Base-by-base conservation (phyloP, 2,888 invertebrate genomes). In the Nymphalis polychloros region DNA sequence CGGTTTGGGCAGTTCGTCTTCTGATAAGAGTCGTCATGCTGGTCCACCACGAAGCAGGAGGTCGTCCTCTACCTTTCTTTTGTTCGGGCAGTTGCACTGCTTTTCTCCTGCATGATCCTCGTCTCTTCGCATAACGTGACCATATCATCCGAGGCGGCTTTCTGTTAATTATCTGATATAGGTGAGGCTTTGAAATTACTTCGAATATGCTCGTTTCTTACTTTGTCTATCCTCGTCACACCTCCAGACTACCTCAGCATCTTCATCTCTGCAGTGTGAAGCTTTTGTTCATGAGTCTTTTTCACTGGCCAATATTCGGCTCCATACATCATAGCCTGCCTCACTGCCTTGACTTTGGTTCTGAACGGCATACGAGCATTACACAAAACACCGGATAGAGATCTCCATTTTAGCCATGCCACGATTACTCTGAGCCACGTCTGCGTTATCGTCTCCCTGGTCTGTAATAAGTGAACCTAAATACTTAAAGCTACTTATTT, bases 211-310 rank as follows among this genome's bases (percentile, higher is more conserved):
- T 59, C n/a, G 46, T 59, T 59, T 16, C 19, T 19, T n/a, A 59
- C 46, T 47, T 8, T 59, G 46, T 23, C 23, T 1, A 23, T 1
- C 23, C 23, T 23, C 23, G 23, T 23, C 23, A 23, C 23, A 23
- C 23, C 59, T 10, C 46, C 59, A 3, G 46, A 20, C 20, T 23
- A 59, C 49, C 59, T 47, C 13, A 64, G 31, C 50, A 64, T 59
- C 13, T 31, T 57, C 20, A 64, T 64, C 59, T 2, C 59, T 2
- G 46, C 48, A 7, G 48, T 57, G 48, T 57, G 64, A 27, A 64
- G 1, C 47, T 57, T 55, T 7, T 23, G 20, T 47, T n/a, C 31
- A 13, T 64, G 47, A n/a, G 46, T 64, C 55, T 67, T 67, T 63
- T 63, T 52, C 50, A 59, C 55, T 53, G 62, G 23, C 61, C n/a